Evolutionary conservation across 1,140 invertebrate genomes (phyloP), one percentile per base, ranked within the genome.

Genomic region (Caenorhabditis tropicalis): DNA sequence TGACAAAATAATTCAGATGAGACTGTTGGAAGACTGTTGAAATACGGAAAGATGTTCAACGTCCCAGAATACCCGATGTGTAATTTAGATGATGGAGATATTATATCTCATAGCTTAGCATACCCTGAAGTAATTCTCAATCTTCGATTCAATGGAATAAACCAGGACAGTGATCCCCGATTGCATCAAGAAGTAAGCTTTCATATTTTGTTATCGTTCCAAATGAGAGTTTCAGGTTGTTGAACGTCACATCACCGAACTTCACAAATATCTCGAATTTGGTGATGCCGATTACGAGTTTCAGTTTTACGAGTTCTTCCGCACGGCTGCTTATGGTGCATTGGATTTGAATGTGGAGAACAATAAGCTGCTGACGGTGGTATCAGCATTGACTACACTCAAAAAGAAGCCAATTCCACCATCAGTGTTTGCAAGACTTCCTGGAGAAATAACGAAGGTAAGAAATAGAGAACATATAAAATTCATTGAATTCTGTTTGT

Each of bases 181-280:
- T 21, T 82, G 36, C 87, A 87, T 60, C 87, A 87, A 81, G 43
- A 60, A 48, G 87, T 87, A 5, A 39, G 82, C n/a, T n/a, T n/a
- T n/a, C n/a, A n/a, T 48, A n/a, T 60, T 15, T 33, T 56, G 10
- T 84, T 79, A 6, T 84, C 39, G 31, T 10, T 21, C n/a, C 53
- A 49, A 29, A 56, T 53, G 21, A 27, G 15, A 81, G 9, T 56
- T 82, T 56, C 48, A 83, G 39, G 10, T 87, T 31, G 87, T 87
- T 16, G 87, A 87, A 65, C 82, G 82, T 7, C 84, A 87, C 65
- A 65, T 87, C n/a, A 70, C 70, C 2, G 31, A 58, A 15, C 80
- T 87, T 16, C 15, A 60, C 3, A 43, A 80, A 27, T 84, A 81
- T 33, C 16, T 84, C 4, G 29, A 21, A 12, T 86, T 87, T 33